Evolutionary conservation across 2,888 invertebrate species (phyloP).

Genomic region (Epinotia nisella): DNA sequence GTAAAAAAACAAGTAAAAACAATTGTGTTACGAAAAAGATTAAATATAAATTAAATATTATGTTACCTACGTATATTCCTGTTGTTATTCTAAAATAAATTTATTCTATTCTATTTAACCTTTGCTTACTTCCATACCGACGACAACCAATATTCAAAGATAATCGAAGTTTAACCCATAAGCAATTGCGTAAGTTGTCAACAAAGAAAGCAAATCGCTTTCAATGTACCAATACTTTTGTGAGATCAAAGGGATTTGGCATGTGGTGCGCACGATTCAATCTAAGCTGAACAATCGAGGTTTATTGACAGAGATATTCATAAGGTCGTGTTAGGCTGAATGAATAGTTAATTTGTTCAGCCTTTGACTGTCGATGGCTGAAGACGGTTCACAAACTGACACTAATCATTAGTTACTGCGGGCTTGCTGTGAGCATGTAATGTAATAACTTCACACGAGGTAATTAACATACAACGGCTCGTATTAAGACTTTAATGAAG

Average conservation of each 20-base stretch:
- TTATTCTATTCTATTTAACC: no score
- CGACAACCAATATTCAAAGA: conserved; percentile 43
- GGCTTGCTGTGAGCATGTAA: conserved; percentile 52
- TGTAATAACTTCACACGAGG: conserved; percentile 29
- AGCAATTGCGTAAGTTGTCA: conserved; percentile 72
- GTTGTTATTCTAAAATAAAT: no score
- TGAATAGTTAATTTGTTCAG: conserved; percentile 54
- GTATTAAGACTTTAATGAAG: conserved; percentile 22
- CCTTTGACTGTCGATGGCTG: conserved; percentile 48
- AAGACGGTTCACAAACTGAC: conserved; percentile 57
- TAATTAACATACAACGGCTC: conserved; percentile 27
- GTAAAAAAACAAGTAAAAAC: no score
- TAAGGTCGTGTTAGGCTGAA: conserved; percentile 47
- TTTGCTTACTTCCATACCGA: conserved; percentile 13
- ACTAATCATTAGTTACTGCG: conserved; percentile 64
- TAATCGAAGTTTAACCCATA: conserved; percentile 58
- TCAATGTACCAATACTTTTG: conserved; percentile 60
- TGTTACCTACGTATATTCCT: no score
- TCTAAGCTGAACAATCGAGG: conserved; percentile 56
- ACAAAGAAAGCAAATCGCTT: conserved; percentile 69
- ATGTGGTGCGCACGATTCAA: conserved; percentile 47
- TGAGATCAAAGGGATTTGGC: conserved; percentile 58
- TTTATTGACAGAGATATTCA: conserved; percentile 58
- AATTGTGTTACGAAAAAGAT: no score
- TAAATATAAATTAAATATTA: no score